Base-by-base conservation (phyloP, 2,797 vertebrate genomes). In the Rhinella marina region DNA sequence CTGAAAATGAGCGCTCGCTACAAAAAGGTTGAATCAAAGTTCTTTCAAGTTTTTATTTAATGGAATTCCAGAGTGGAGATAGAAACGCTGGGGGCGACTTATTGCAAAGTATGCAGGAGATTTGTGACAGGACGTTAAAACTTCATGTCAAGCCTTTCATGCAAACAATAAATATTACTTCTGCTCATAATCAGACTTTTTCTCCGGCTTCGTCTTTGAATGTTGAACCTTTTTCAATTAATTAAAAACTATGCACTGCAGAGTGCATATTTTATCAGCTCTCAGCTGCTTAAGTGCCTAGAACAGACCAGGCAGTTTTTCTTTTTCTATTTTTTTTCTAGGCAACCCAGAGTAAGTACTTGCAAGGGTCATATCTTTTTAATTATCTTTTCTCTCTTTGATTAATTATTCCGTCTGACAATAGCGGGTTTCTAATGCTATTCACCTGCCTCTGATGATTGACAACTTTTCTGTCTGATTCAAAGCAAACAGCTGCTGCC, bases 331-430 rank as follows among this genome's bases (percentile, higher is more conserved):
- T 91, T 93, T 93, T 94, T 95, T 95, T 94, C 92, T 93, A 95
- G 94, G 95, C 95, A 97, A 98, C 96, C 95, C 96, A 94, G 96
- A 96, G 97, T 96, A 97, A 98, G 96, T 96, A 96, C 96, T 97
- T 97, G 96, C 96, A 96, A 97, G 97, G 98, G 97, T 99, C 98
- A 98, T 99, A 99, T 99, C 98, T 99, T 99, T 99, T 99, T 99
- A 99, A 99, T 99, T 99, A 99, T 99, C 98, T 99, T 97, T 98
- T 97, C 96, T 95, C 95, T 96, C 97, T 98, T 98, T 99, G 98
- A 99, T 99, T 99, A 99, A 99, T 99, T 99, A 98, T 99, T 97
- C 96, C 95, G 95, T 95, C 96, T 98, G 97, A 99, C 98, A 99
- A 98, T 97, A 93, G 96, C 95, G 94, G 96, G 95, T 96, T 97